Base-by-base conservation (phyloP, 1,140 invertebrate species). In the Hylaeus anthracinus region DNA sequence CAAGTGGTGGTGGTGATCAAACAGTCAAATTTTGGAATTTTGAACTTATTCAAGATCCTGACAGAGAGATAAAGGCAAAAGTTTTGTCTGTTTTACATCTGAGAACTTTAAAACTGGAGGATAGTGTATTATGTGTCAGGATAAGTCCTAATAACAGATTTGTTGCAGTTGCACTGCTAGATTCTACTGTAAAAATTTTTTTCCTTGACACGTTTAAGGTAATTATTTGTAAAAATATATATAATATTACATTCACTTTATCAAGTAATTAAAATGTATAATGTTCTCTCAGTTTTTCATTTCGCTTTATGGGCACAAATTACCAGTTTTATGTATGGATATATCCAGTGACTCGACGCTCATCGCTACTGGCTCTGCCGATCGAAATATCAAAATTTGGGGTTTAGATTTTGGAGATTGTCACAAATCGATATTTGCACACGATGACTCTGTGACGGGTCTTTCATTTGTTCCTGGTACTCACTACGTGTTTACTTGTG, bases 341-440 rank as follows among this genome's bases (percentile, higher is more conserved):
- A 99, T 99, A 84, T 98, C 97, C 1, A 96, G 96, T 86, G 99
- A 99, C 93, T 98, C 96, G 1, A 95, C 95, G 2, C 89, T 99
- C 1, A 97, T 99, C 79, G 97, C 96, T 2, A 99, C 99, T 0
- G 99, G 98, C 41, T 99, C 98, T 26, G 97, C 97, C 0, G 99
- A 99, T 94, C 95, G 98, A 39, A 99, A 98, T 92, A 95, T 99
- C 5, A 99, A 99, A 94, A 97, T 99, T 82, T 99, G 99, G 99
- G 98, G 99, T 64, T 95, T 99, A 91, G 98, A 99, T 93, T 99
- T 99, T 94, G 99, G 99, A 37, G 98, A 99, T 93, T 99, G 98
- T 88, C 97, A 98, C 90, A 96, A 95, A 85, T 97, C 96, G 0
- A 93, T 97, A 74, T 97, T 97, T 93, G 98, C 98, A 2, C 99